A percentile compares a stretch with the other conserved stretches of the same genome.
These are phyloP conservation scores for Eristalis pertinax DNA, from an alignment of 2,888 invertebrate genomes.

Conservation along the genomic window DNA sequence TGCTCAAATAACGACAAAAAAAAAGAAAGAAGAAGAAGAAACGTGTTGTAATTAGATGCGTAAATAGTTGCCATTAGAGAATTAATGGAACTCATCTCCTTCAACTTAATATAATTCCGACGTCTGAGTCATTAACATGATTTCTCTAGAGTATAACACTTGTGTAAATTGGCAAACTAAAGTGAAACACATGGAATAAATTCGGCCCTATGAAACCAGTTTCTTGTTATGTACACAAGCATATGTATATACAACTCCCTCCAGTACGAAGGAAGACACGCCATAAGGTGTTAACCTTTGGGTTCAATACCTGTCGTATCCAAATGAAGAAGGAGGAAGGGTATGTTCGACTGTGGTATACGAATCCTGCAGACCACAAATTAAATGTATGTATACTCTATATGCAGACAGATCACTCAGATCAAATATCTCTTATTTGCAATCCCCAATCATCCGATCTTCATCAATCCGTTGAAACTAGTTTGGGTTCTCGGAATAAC, in stretches of 20 bases:
- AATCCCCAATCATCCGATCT: too few species aligned
- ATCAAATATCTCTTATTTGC: neutral
- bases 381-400: too few species aligned
- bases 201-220: neutral
- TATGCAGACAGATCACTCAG: neutral
- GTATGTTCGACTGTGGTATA: too few species aligned
- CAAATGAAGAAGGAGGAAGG: neutral
- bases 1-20: neutral
- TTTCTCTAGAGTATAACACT: conserved; percentile 41
- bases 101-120: neutral
- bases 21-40: too few species aligned
- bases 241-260: neutral
- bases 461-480: too few species aligned
- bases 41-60: conserved; percentile 5
- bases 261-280: neutral
- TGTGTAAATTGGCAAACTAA: neutral
- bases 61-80: conserved; percentile 2
- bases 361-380: too few species aligned
- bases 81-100: neutral
- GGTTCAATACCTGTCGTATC: neutral
- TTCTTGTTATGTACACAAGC: neutral
- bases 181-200: neutral
- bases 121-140: conserved; percentile 33
- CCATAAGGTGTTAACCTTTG: neutral
- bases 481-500: too few species aligned